Evolutionary conservation across 2,113 vertebrate genomes (phyloP), one percentile per base, ranked within the genome.

Genomic region (Hassar affinis): DNA sequence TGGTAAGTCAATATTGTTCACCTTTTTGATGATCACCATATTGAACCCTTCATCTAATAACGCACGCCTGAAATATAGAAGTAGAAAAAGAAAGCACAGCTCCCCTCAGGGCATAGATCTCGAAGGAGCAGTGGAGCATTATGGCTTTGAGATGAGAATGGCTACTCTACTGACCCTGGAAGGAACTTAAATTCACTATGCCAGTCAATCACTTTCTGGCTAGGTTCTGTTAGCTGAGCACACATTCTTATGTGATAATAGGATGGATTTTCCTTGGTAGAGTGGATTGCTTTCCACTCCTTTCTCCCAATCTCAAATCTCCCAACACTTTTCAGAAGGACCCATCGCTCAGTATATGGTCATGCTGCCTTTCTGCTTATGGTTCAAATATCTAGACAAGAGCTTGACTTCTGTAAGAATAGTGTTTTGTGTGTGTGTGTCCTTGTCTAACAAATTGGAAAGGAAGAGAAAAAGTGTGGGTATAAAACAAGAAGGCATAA

Each of bases 21-120:
- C 86, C 69, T 85, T 86, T 86, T 68, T 83, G 79, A 87, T 86
- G 74, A 78, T 51, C 69, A 75, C 72, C 82, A 86, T 76, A 84
- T 64, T 62, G 45, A 80, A 51, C 51, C 62, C 59, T 84, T 80
- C 78, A 54, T 49, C 38, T 82, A 72, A 86, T 56, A 77, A 79
- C 47, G 57, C 61, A 83, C 22, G 27, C 76, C 56, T 84, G 71
- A 85, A 77, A 80, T 77, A 84, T 74, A 27, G 54, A 80, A 78
- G 57, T 71, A 59, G 52, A 69, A 75, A 75, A 49, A 68, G n/a
- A 15, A 57, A 71, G 78, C 38, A 38, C n/a, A 25, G 45, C 14
- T 59, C 69, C 75, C 79, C 69, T 76, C 27, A 49, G 52, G 77
- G 47, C 12, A 22, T 33, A 62, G 42, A 51, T 54, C 45, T n/a